These are phyloP conservation scores for Stramonita haemastoma DNA, from an alignment of 2,888 invertebrate genomes.

Conservation along the genomic window DNA sequence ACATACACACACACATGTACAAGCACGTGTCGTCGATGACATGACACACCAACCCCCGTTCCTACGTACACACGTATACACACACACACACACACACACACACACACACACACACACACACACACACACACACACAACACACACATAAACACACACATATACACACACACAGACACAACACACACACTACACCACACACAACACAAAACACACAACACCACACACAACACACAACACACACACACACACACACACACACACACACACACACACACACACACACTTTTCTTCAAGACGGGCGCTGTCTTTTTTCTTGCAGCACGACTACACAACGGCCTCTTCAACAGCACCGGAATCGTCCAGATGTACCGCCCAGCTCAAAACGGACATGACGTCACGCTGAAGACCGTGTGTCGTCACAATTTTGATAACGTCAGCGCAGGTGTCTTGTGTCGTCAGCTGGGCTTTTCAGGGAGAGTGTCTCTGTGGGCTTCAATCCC, in stretches of 20 bases:
- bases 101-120: conserved; percentile 14
- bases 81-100: conserved; percentile 2
- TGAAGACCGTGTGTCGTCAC: conserved; percentile 16
- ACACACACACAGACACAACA: background rate
- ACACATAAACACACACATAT: background rate
- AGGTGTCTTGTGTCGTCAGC: background rate
- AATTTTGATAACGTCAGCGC: conserved; percentile 1
- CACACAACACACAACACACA: background rate
- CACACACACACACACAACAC: background rate
- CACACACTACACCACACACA: background rate
- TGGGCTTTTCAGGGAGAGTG: background rate
- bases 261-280: background rate
- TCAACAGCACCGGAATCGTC: conserved; percentile 27
- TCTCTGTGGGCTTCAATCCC: background rate
- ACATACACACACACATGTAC: too few relatives aligned
- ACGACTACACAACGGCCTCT: conserved; percentile 31
- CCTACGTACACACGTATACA: background rate
- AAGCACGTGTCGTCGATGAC: too few relatives aligned
- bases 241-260: background rate
- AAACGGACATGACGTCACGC: background rate
- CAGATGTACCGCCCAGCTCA: background rate
- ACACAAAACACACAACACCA: background rate
- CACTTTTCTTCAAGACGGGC: background rate
- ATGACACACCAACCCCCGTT: too few relatives aligned
- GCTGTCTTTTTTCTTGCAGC: background rate